Evolutionary conservation across 2,888 invertebrate genomes (phyloP), one percentile per base, ranked within the genome.

Genomic region (Drosophila formosana): DNA sequence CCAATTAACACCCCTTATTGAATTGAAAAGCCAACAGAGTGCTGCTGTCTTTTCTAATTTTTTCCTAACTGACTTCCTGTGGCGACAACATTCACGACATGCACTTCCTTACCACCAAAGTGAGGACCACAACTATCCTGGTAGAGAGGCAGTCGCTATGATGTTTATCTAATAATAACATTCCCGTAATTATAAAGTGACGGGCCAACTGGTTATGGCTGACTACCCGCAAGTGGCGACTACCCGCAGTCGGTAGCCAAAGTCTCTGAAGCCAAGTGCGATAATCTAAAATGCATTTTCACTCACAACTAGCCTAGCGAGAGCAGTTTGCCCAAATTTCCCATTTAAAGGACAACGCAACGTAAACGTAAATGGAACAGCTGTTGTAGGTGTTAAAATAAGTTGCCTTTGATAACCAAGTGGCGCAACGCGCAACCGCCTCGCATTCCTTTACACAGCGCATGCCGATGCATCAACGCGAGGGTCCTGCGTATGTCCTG

Each of bases 281-380:
- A 85, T 87, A 84, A 89, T 87, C 88, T 85, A 89, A 84, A 85
- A 79, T 78, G 73, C 65, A 86, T 76, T 85, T 86, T 78, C 82
- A 84, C 78, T 73, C 60, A n/a, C 65, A 30, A 30, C 58, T 34
- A 11, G 11, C 11, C 58, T 34, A 11, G 34, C 11, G 34, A 9
- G 49, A 45, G 18, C 30, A 28, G 28, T 55, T 52, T 45, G 39
- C 26, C 69, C 39, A 34, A 68, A 50, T 32, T 55, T 34, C 34
- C 41, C 30, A 39, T 50, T 50, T 41, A n/a, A 52, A 52, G 4
- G 8, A 41, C 49, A n/a, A 8, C 18, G n/a, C 43, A 60, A 18
- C 18, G 18, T 18, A 18, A 18, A 18, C 18, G 18, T 18, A 18
- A 65, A 58, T 52, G 66, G 50, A 77, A 70, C 88, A 89, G 82